Evolutionary conservation across 1,140 invertebrate species (phyloP), one percentile per base, ranked within the genome.

Genomic region (Drosophila quadrilineata): DNA sequence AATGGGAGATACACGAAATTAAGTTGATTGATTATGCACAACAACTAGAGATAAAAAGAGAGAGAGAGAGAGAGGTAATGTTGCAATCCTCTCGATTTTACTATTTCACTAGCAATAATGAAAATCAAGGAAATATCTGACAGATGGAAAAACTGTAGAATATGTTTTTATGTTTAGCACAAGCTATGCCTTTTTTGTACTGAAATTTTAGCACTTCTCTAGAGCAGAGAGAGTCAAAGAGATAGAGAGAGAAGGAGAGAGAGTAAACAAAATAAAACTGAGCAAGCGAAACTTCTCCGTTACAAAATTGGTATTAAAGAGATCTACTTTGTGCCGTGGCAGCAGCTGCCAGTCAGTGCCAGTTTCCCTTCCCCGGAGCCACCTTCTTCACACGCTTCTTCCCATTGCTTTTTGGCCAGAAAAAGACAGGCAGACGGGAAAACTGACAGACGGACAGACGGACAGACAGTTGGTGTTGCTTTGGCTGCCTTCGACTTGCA

Each of bases 401-500:
- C n/a, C n/a, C n/a, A n/a, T n/a, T n/a, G n/a, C n/a, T n/a, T 31
- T 74, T 46, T 68, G 57, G 59, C 59, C 41, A 59, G 29, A 36
- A 36, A 28, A 45, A n/a, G n/a, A n/a, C n/a, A n/a, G n/a, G n/a
- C n/a, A n/a, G n/a, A n/a, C n/a, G n/a, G 24, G 21, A 62, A 56
- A 16, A 21, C 56, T 46, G 28, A 52, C 45, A 50, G 36, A n/a
- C 17, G 31, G 1, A 50, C 53, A 29, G 21, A 49, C 26, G 17
- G 8, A 21, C 29, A 26, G 38, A 35, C 16, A 26, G 36, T 29
- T 33, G 46, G 49, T 45, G 57, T 71, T 77, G 62, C 77, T n/a
- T n/a, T n/a, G n/a, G 76, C 43, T 77, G 12, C 33, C 74, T 85
- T 74, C 77, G 62, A 77, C 77, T 74, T 84, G n/a, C n/a, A n/a